phyloP scores from a whole-genome alignment of 1,140 invertebrate species.

The Goniozus legneri region DNA sequence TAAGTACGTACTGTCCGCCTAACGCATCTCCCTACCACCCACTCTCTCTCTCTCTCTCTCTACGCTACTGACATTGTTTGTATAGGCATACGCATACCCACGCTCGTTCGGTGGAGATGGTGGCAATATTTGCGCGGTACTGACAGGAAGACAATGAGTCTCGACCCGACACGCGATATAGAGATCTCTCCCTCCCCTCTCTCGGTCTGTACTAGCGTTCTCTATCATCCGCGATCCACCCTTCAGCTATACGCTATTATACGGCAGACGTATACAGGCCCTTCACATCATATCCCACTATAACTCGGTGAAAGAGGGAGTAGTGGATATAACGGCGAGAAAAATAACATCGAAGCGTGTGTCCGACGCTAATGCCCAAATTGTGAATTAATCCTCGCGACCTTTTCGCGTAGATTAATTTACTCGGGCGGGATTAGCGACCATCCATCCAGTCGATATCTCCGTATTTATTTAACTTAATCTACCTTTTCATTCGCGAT shows the following conservation, averaged over 20 bases:
- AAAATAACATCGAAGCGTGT: slow-evolving; percentile 8
- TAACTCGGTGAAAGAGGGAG: no score
- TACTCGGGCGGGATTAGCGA: slow-evolving; percentile 20
- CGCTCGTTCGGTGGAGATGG: slow-evolving; percentile 34
- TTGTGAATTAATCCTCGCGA: slow-evolving; percentile 41
- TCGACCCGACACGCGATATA: slow-evolving; percentile 39
- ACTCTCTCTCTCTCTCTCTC: no score
- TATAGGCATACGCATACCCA: slow-evolving; percentile 24
- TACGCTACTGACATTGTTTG: slow-evolving; percentile 13
- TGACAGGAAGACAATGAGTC: slow-evolving; percentile 50
- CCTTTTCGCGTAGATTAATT: slow-evolving; percentile 41
- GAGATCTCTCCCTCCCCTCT: slow-evolving; percentile 16
- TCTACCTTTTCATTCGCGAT: slow-evolving; percentile 7
- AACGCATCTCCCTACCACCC: slow-evolving; percentile 3
- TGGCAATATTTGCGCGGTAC: slow-evolving; percentile 50
- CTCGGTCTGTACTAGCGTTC: slow-evolving; percentile 17
- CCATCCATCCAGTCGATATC: not conserved
- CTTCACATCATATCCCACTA: no score
- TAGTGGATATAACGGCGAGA: no score
- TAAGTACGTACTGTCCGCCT: slow-evolving; percentile 24
- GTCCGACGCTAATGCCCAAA: slow-evolving; percentile 35
- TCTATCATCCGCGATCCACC: slow-evolving; percentile 41
- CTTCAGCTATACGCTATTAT: no score
- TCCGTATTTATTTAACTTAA: slow-evolving; percentile 12
- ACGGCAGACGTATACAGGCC: slow-evolving; percentile 23